Evolutionary conservation across 2,113 vertebrate genomes (phyloP).

Genomic region (Laticauda colubrina): DNA sequence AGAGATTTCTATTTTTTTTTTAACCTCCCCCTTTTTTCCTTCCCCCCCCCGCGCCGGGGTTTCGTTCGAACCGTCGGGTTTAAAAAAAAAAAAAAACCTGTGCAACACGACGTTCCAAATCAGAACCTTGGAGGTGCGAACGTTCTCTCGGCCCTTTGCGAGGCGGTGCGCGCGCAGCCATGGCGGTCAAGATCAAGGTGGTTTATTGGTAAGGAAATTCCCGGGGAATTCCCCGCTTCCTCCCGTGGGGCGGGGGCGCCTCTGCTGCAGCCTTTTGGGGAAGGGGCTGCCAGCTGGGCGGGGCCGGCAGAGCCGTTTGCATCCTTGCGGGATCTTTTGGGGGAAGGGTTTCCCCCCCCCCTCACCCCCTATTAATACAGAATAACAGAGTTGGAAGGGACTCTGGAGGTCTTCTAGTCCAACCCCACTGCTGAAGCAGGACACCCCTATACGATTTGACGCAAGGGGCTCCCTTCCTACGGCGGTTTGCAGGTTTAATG

Average conservation of each 20-base stretch:
- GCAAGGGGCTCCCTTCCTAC: no score
- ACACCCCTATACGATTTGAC: no score
- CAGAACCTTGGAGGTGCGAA: background rate
- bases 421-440: no score
- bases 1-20: background rate
- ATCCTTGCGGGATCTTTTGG: no score
- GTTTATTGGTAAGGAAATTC: conserved; percentile 23
- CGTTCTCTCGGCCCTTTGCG: accelerated
- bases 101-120: background rate
- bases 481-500: no score
- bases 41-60: background rate
- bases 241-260: no score
- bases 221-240: background rate
- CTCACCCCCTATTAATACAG: no score
- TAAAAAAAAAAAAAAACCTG: background rate
- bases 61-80: background rate
- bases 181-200: conserved; percentile 11
- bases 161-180: background rate
- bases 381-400: no score
- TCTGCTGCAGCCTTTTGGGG: no score
- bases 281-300: background rate
- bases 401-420: no score
- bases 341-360: no score
- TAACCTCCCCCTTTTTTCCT: background rate
- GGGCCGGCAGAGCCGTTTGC: no score